Evolutionary conservation across 1,140 invertebrate species (phyloP).

Genomic region (Episyrphus balteatus): DNA sequence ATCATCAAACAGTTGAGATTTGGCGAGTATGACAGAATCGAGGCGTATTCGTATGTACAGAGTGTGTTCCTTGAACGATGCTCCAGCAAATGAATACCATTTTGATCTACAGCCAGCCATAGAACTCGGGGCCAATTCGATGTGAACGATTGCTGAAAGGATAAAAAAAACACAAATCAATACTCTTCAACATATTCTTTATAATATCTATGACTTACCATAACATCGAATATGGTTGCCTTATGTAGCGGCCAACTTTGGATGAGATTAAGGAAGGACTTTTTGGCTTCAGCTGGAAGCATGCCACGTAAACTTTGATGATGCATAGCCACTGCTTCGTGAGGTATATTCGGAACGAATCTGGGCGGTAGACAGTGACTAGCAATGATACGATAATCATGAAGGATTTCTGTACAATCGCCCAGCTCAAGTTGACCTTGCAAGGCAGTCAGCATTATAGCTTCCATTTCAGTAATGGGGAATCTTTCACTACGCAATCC

Average conservation of each 20-base stretch:
- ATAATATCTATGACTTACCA: conserved; percentile 35
- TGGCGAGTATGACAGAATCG: conserved; percentile 77
- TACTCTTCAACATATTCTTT: background rate
- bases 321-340: conserved; percentile 72
- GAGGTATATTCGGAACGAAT: conserved; percentile 57
- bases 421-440: conserved; percentile 87
- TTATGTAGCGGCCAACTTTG: conserved; percentile 86
- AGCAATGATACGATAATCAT: conserved; percentile 65
- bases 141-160: conserved; percentile 72
- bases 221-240: conserved; percentile 90
- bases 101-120: conserved; percentile 87
- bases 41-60: conserved; percentile 79
- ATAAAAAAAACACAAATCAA: background rate
- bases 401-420: conserved; percentile 57
- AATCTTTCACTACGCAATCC: conserved; percentile 80
- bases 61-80: conserved; percentile 76
- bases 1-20: conserved; percentile 83
- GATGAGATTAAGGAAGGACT: conserved; percentile 87
- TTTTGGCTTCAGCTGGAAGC: conserved; percentile 73
- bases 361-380: conserved; percentile 73
- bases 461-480: conserved; percentile 84
- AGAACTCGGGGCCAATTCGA: conserved; percentile 85
- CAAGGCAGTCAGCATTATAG: conserved; percentile 87
- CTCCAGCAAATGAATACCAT: conserved; percentile 83
- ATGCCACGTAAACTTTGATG: conserved; percentile 81